These are phyloP conservation scores for Hydrotaea cyrtoneurina DNA, from an alignment of 2,888 invertebrate species.

Conservation along the genomic window DNA sequence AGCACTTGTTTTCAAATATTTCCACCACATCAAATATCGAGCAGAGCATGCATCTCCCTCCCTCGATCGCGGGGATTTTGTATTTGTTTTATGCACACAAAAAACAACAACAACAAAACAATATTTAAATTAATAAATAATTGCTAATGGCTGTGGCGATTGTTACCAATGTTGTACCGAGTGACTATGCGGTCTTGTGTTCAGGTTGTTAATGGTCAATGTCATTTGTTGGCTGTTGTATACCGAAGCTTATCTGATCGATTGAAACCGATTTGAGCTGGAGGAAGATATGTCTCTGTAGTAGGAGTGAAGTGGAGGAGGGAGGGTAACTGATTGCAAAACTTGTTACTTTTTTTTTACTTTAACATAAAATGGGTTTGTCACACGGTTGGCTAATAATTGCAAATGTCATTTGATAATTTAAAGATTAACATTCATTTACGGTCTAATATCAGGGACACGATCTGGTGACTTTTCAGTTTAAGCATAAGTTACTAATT, in stretches of 20 bases:
- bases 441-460: neutral
- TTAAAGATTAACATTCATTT: neutral
- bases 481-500: neutral
- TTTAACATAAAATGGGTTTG: slow-evolving; percentile 16
- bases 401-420: slow-evolving; percentile 23
- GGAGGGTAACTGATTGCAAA: neutral
- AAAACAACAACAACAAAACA: neutral
- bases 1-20: slow-evolving; percentile 45
- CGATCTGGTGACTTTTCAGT: neutral
- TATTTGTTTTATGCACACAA: neutral
- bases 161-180: neutral
- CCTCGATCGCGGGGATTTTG: neutral
- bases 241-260: neutral
- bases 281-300: neutral
- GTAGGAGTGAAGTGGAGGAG: neutral
- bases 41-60: neutral
- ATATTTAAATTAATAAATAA: slow-evolving; percentile 27
- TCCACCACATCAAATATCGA: slow-evolving; percentile 10
- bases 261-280: neutral
- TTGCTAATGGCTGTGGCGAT: slow-evolving; percentile 6
- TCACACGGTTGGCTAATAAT: neutral
- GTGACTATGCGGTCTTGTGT: neutral
- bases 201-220: slow-evolving; percentile 20
- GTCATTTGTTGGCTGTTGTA: neutral
- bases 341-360: neutral